These are phyloP conservation scores for Magallana gigas DNA, from an alignment of 1,140 invertebrate genomes.

Conservation along the genomic window DNA sequence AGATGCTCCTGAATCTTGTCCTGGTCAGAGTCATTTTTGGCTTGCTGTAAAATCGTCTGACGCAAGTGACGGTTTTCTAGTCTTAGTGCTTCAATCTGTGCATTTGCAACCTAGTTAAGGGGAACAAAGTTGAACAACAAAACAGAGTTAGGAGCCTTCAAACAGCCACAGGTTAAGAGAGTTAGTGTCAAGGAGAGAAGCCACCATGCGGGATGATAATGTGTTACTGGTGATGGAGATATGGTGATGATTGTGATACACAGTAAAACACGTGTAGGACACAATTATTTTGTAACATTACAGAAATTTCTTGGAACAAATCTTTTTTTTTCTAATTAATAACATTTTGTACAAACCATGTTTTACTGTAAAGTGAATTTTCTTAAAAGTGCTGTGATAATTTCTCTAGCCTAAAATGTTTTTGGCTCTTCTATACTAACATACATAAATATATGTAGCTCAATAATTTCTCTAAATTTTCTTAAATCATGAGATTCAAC, in stretches of 20 bases:
- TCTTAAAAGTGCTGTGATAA: too few relatives aligned
- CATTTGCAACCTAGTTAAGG: slow-evolving; percentile 63
- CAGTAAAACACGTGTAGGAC: too few relatives aligned
- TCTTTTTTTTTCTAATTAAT: too few relatives aligned
- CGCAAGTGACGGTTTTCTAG: slow-evolving; percentile 67
- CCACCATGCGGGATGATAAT: neutral
- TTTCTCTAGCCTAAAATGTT: too few relatives aligned
- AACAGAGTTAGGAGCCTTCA: slow-evolving; percentile 19
- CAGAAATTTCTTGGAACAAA: too few relatives aligned
- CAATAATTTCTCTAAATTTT: neutral
- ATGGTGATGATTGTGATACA: neutral
- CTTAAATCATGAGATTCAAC: too few relatives aligned
- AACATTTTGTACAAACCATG: too few relatives aligned
- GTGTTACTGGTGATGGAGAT: neutral
- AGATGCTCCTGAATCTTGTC: slow-evolving; percentile 57
- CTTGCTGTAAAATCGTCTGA: slow-evolving; percentile 61
- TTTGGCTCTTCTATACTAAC: too few relatives aligned
- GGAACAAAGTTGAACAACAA: slow-evolving; percentile 40
- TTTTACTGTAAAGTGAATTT: too few relatives aligned
- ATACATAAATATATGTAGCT: neutral
- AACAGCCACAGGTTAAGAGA: slow-evolving; percentile 10
- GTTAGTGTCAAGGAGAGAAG: neutral
- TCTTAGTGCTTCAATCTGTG: slow-evolving; percentile 67
- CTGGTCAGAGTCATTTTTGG: slow-evolving; percentile 50
- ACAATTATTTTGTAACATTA: too few relatives aligned